Evolutionary conservation across 2,113 vertebrate species (phyloP).

Genomic region (Heteronetta atricapilla): DNA sequence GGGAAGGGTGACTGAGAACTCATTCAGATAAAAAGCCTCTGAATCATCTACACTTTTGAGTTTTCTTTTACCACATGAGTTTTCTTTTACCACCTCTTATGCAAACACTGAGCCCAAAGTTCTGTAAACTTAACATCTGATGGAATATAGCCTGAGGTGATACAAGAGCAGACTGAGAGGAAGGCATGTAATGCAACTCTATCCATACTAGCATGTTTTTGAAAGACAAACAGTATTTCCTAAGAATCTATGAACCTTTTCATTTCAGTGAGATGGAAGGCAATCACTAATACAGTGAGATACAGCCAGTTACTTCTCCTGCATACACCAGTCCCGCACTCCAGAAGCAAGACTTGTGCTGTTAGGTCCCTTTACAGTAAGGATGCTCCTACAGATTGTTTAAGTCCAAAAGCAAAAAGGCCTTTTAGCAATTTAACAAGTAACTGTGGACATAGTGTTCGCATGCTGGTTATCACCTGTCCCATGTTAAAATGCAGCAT

Average conservation of each 20-base stretch:
- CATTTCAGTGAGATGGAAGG: background rate
- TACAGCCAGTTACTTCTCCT: background rate
- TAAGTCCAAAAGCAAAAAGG: background rate
- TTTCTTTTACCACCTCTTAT: background rate
- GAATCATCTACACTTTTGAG: background rate
- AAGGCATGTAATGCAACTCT: background rate
- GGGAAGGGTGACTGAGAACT: background rate
- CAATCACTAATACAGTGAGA: background rate
- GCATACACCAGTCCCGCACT: no score
- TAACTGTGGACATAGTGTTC: background rate
- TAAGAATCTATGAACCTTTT: background rate
- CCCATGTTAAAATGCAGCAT: background rate
- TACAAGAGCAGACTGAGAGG: background rate
- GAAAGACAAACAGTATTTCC: background rate
- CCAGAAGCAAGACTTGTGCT: fast-evolving
- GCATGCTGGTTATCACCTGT: background rate
- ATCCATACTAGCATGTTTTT: background rate
- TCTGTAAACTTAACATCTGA: background rate
- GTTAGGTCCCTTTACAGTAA: background rate
- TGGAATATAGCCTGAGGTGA: background rate
- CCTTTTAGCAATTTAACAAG: background rate
- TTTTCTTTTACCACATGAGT: background rate
- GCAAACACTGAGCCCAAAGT: background rate
- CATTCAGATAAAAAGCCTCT: background rate
- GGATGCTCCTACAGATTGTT: background rate